Evolutionary conservation across 2,888 invertebrate species (phyloP).

Genomic region (Scaptomyza polygonia): DNA sequence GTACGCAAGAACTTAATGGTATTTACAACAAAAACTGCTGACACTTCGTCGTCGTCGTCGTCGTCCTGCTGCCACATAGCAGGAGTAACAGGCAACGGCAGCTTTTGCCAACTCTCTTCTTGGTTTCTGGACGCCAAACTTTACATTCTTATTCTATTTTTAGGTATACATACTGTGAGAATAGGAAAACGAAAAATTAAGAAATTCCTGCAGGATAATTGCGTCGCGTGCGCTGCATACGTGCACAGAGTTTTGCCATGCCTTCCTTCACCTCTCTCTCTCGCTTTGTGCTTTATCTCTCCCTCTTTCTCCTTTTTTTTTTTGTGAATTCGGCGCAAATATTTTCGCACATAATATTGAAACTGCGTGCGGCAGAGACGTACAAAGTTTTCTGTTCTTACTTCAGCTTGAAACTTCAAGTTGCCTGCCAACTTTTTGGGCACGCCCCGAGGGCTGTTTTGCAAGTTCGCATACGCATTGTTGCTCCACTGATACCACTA

Average conservation of each 20-base stretch:
- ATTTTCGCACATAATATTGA: conserved; percentile 70
- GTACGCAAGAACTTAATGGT: conserved; percentile 69
- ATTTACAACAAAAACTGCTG: conserved; percentile 70
- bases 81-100: conserved; percentile 2
- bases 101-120: conserved; percentile 18
- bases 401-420: conserved; percentile 17
- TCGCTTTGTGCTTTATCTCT: not conserved
- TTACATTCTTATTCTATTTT: conserved; percentile 11
- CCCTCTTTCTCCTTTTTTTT: not conserved
- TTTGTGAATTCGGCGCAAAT: conserved; percentile 50
- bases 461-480: conserved; percentile 30
- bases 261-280: not conserved
- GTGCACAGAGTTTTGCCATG: conserved; percentile 26
- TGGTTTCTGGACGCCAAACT: conserved; percentile 17
- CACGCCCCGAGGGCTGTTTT: conserved; percentile 34
- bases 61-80: conserved; percentile 19
- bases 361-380: conserved; percentile 39
- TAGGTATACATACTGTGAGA: conserved; percentile 10
- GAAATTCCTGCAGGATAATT: conserved; percentile 73
- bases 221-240: conserved; percentile 59
- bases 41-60: conserved; percentile 37
- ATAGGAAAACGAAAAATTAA: conserved; percentile 52
- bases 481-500: not conserved
- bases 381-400: conserved; percentile 30
- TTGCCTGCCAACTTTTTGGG: conserved; percentile 29